Base-by-base conservation (phyloP, 2,113 vertebrate species). In the Panthera leo region DNA sequence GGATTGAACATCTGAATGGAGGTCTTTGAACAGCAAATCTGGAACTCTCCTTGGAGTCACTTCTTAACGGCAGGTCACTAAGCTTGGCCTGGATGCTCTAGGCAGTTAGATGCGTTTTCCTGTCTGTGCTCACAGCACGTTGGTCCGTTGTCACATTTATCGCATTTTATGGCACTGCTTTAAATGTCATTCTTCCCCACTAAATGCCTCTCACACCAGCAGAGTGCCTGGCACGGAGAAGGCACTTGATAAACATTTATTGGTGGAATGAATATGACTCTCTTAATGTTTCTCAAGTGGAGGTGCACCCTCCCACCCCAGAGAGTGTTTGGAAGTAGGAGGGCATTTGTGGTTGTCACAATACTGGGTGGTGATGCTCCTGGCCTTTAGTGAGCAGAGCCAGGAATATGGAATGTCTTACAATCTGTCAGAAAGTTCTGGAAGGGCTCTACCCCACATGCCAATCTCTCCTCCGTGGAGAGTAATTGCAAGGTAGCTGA, bases 121-220 rank as follows among this genome's bases (percentile, higher is more conserved):
- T 71, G 45, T 93, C 48, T 85, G 68, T 89, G 95, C 85, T 94
- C 82, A 71, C 29, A 83, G 80, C 36, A 29, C 0, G 0, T 10
- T 78, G 93, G 42, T 61, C 82, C 85, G 76, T 36, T 90, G 39
- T 25, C 34, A 3, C 68, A 79, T 86, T 93, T 89, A 79, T 80
- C 18, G 53, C 29, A 78, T 92, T 92, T 96, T 89, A 68, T 83
- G 92, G 83, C 48, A 85, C 45, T 3, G 45, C 58, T 95, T 95
- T 89, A 97, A 95, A 93, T 68, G 95, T 93, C 85, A 89, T 78
- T 85, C 91, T 87, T 95, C 65, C 67, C 42, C 70, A 85, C 13
- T 68, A 75, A 92, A 79, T 0, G 1, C 65, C 34, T 90, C 82
- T 88, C 27, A 51, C 85, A 71, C 85, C 85, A 94, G 89, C 51